Percentiles rank a stretch among this genome's conserved stretches.
phyloP scores from a whole-genome alignment of 2,113 vertebrate species.

The Paraplagusia blochii region DNA sequence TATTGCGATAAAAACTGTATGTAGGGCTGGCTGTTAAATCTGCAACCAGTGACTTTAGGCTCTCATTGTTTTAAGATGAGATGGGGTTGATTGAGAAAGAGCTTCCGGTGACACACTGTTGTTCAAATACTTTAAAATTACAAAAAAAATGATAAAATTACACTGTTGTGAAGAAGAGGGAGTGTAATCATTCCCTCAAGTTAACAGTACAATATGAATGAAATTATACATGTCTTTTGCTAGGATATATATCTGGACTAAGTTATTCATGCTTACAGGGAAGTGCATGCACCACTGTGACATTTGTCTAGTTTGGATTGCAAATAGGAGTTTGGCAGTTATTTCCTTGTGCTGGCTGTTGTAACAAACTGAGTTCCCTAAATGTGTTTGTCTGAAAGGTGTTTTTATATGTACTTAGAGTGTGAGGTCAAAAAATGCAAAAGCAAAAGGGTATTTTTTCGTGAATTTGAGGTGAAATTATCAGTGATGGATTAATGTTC shows the following conservation, averaged over 20 bases:
- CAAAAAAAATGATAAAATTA: no score
- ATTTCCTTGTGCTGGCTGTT: slow-evolving; percentile 3
- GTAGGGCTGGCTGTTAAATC: not conserved
- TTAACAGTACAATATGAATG: no score
- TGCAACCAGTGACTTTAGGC: not conserved
- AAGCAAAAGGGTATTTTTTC: no score
- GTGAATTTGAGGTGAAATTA: no score
- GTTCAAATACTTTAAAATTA: no score
- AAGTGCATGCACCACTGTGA: not conserved
- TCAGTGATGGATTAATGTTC: no score
- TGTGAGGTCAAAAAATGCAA: no score
- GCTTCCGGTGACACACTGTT: no score
- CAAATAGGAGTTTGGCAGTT: slow-evolving; percentile 39
- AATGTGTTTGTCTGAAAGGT: slow-evolving; percentile 2
- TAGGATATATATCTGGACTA: slow-evolving; percentile 2
- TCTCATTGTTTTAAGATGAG: not conserved
- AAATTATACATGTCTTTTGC: not conserved
- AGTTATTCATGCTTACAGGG: not conserved
- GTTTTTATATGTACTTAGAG: slow-evolving; percentile 1
- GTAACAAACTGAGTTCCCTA: not conserved
- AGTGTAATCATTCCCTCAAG: no score
- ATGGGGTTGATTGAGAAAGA: no score
- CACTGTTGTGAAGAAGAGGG: no score
- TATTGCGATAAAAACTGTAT: not conserved
- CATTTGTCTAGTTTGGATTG: slow-evolving; percentile 48